Base-by-base conservation (phyloP, 53 echinoderm and acorn worm species). In the Crossaster papposus region DNA sequence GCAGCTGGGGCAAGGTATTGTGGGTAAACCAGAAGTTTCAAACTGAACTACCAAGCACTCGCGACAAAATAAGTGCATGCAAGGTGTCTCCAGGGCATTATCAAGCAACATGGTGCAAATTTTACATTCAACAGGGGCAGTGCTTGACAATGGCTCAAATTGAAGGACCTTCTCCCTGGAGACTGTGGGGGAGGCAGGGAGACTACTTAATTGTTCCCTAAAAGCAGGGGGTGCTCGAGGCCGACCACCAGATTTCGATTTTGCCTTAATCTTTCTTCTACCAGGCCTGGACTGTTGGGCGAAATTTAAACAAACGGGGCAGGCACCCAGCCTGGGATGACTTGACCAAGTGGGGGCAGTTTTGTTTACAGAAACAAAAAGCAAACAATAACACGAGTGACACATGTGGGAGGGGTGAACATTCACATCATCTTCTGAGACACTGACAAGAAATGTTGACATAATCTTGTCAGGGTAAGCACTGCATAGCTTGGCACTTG, bases 31-130 rank as follows among this genome's bases (percentile, higher is more conserved):
- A 23, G n/a, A 68, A 68, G 68, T 24, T 68, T 68, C 68, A 68
- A 68, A 68, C 20, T 23, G n/a, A 10, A 23, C n/a, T 68, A 28
- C 68, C 79, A 79, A 79, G 79, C 79, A 79, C 79, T 79, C 79
- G 28, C n/a, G 24, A 79, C 79, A 79, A 53, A 51, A 79, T 28
- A 51, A 23, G 51, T 79, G 79, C 79, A 53, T 79, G 79, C 51
- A 79, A 79, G 79, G 79, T 26, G 79, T 79, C 79, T 79, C 50
- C 79, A 79, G 79, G 79, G 79, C 79, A 79, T 51, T 79, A 54
- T 79, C 79, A 79, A 79, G 79, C 51, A 79, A 51, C 51, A 29
- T 29, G 79, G 50, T 79, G 50, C 79, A 79, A 51, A 79, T 5
- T 79, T 79, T 70, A 70, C 70, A 80, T 30, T 52, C 58, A 24